A percentile compares a stretch with the other conserved stretches of the same genome.
Evolutionary conservation across 2,113 vertebrate species (phyloP).

Genomic region (Cygnus buccinator): DNA sequence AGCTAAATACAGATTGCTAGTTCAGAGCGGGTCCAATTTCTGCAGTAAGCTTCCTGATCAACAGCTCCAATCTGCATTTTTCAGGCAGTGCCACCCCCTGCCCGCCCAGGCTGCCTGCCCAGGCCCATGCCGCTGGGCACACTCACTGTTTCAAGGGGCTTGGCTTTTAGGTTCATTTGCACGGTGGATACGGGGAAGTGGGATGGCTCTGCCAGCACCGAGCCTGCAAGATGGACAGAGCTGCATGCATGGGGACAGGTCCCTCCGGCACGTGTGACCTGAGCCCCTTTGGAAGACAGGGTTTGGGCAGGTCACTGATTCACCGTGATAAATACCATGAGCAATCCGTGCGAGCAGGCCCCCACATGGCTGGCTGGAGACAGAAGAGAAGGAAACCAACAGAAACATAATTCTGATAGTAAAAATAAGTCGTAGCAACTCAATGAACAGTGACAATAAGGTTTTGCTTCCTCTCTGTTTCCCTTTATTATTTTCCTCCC

Average conservation of each 20-base stretch:
- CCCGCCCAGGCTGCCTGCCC: too few species aligned
- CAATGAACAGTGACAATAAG: neutral
- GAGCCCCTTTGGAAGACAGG: too few species aligned
- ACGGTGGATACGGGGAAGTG: neutral
- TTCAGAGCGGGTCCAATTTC: neutral
- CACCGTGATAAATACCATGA: neutral
- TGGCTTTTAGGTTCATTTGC: too few species aligned
- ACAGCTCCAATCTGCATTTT: neutral
- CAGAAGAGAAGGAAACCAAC: too few species aligned
- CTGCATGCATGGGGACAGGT: neutral
- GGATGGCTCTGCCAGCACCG: neutral
- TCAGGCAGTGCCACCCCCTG: too few species aligned
- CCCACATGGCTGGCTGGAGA: too few species aligned
- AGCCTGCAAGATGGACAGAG: neutral
- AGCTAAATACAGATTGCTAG: too few species aligned
- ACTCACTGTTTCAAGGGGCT: too few species aligned
- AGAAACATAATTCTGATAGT: neutral
- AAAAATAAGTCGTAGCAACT: neutral
- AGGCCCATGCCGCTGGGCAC: neutral
- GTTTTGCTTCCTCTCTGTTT: neutral
- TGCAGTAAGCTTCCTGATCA: neutral
- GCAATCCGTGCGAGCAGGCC: neutral
- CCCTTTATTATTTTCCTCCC: too few species aligned
- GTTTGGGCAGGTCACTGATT: too few species aligned
- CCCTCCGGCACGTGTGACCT: too few species aligned